These are phyloP conservation scores for Megaleporinus macrocephalus DNA, from an alignment of 2,113 vertebrate species.

Conservation along the genomic window DNA sequence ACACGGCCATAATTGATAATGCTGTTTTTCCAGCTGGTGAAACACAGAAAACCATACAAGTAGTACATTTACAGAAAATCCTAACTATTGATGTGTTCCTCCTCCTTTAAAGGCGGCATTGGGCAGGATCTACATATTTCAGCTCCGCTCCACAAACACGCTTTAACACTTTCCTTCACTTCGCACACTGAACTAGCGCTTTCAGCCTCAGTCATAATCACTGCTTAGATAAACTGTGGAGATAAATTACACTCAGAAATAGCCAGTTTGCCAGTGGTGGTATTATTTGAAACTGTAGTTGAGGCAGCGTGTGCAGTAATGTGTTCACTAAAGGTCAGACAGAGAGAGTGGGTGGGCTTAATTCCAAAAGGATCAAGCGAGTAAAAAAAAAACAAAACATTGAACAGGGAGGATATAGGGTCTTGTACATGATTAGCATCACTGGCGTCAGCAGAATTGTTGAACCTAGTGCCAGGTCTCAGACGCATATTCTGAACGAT, in stretches of 20 bases:
- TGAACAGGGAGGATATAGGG: background rate
- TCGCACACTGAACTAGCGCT: background rate
- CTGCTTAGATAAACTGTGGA: background rate
- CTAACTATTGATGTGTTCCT: background rate
- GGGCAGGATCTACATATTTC: background rate
- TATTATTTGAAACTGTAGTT: slow-evolving; percentile 6
- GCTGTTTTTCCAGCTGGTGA: background rate
- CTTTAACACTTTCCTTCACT: background rate
- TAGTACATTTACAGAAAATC: background rate
- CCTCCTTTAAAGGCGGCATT: background rate
- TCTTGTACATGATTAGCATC: slow-evolving; percentile 19
- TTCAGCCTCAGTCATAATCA: slow-evolving; percentile 11
- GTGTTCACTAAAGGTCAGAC: slow-evolving; percentile 4
- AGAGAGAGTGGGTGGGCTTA: slow-evolving; percentile 10
- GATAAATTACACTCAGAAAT: background rate
- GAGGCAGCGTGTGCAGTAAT: background rate
- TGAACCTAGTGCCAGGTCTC: background rate
- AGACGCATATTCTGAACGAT: background rate
- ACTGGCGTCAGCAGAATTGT: slow-evolving; percentile 5
- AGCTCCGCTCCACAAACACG: background rate
- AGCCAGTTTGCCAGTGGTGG: background rate
- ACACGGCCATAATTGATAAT: background rate
- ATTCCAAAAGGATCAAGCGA: slow-evolving; percentile 2
- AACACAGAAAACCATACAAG: background rate
- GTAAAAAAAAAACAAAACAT: background rate